A percentile compares a stretch with the other conserved stretches of the same genome.
Conservation (phyloP, 2,888 invertebrate species). For the Sepioteuthis lessoniana region DNA sequence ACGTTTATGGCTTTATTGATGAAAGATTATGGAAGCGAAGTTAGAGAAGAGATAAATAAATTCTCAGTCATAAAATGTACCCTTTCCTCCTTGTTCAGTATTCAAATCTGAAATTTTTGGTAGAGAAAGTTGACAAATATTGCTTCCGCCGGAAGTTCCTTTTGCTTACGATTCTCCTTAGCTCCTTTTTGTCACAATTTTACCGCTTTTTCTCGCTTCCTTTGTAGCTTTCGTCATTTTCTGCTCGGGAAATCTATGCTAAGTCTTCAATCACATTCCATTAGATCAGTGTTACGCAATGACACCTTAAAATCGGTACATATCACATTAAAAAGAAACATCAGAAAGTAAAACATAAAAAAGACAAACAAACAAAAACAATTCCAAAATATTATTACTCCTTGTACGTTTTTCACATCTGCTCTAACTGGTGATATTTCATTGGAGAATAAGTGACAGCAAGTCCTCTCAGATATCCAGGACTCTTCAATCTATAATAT, state of each 20-base stretch:
- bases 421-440: too few species aligned
- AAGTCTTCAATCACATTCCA: background rate
- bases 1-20: background rate
- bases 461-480: too few species aligned
- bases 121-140: background rate
- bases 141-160: background rate
- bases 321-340: background rate
- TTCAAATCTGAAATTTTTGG: background rate
- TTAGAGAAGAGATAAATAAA: background rate
- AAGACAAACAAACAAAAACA: background rate
- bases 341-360: background rate
- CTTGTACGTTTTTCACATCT: too few species aligned
- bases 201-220: background rate
- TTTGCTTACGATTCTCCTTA: background rate
- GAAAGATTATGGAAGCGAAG: background rate
- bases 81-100: background rate
- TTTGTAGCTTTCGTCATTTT: background rate
- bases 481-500: too few species aligned
- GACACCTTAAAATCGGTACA: background rate
- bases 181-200: background rate
- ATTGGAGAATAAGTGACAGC: too few species aligned
- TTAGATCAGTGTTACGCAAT: background rate
- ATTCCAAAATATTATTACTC: too few species aligned
- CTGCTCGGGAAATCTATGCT: background rate
- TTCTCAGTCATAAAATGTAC: background rate